phyloP scores from a whole-genome alignment of 1,140 invertebrate species.

The Xylocopa sonorina region DNA sequence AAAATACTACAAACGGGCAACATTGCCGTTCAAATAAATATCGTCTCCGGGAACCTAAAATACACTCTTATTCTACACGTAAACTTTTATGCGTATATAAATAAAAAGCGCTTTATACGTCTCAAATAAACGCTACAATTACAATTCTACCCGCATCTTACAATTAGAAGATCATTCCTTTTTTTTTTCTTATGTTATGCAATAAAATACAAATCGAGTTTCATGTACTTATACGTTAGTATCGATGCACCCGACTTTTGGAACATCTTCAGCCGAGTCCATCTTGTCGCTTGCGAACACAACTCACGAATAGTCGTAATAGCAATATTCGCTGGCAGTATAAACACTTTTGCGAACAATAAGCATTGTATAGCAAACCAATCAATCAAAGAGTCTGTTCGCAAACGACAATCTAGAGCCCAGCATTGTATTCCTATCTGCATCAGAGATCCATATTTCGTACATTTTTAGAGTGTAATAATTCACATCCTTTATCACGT shows the following conservation, averaged over 20 bases:
- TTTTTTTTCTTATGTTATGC: not conserved
- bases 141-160: not conserved
- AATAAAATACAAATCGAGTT: not conserved
- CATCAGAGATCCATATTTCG: not conserved
- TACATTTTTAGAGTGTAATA: not conserved
- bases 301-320: too few relatives aligned
- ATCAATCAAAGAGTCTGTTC: too few relatives aligned
- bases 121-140: not conserved
- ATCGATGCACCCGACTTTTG: not conserved
- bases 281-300: too few relatives aligned
- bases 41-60: not conserved
- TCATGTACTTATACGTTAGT: not conserved
- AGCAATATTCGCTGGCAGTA: too few relatives aligned
- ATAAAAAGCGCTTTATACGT: not conserved
- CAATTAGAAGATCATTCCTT: not conserved
- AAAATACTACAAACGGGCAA: not conserved
- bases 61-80: not conserved
- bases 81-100: not conserved
- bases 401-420: too few relatives aligned
- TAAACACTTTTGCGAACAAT: too few relatives aligned
- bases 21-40: constrained; percentile 4
- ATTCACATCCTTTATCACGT: not conserved
- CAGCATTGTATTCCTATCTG: not conserved
- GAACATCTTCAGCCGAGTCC: too few relatives aligned
- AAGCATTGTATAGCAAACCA: too few relatives aligned